Evolutionary conservation across 2,797 vertebrate species (phyloP), one percentile per base, ranked within the genome.

Genomic region (Bovichtus variegatus): DNA sequence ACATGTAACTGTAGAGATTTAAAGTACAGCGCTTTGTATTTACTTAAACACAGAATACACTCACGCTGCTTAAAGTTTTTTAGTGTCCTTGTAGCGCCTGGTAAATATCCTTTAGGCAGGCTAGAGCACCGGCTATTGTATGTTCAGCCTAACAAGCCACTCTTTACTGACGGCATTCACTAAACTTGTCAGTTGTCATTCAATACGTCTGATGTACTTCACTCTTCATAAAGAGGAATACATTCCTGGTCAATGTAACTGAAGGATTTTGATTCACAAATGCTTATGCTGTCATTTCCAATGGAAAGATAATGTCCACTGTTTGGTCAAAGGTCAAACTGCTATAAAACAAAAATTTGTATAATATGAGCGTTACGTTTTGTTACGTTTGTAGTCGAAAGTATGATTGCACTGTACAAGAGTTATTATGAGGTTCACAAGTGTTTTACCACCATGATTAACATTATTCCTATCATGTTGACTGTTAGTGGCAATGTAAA

Each of bases 21-120:
- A 49, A 87, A 85, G 61, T 66, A 49, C 40, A 76, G 58, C 76
- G 43, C 64, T 91, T 91, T 87, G 78, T 86, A 78, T 79, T 87
- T 77, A 53, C 61, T 61, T 44, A 71, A 68, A 75, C 49, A 80
- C 55, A 66, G 58, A 73, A 64, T 58, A 68, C 85, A 83, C 40
- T n/a, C n/a, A 41, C 10, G 58, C 7, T 29, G 41, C 27, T 67
- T 43, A 61, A 3, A 40, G 31, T 57, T 50, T 63, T 60, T 63
- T 49, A 40, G 12, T 0, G 0, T 6, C 31, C 31, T 31, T 31
- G 7, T 8, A 31, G 31, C 6, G 31, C 31, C 31, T 31, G 31
- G 31, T 31, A 31, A 31, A 31, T 31, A 8, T 31, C 31, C 1
- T 31, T 31, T 31, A 31, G 31, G 6, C 8, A 31, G 31, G 31